Evolutionary conservation across 1,140 invertebrate species (phyloP), one percentile per base, ranked within the genome.

Genomic region (Pogonus chalceus): DNA sequence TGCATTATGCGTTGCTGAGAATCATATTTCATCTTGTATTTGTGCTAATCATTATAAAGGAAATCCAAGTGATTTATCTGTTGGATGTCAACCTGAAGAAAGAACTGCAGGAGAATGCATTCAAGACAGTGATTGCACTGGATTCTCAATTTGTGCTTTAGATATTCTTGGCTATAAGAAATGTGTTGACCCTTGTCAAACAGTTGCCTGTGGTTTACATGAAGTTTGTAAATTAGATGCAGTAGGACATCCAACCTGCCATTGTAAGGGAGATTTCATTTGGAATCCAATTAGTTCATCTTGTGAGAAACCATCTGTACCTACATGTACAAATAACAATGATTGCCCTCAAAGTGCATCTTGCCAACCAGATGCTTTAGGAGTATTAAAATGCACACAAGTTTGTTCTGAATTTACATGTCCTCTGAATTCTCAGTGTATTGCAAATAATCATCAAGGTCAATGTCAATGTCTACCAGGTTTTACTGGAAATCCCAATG

Each of bases 401-500:
- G 81, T 85, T 23, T 95, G 91, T 62, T 69, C 78, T 21, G 80
- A 81, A 53, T 90, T 88, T 60, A 90, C 83, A 3, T 95, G 91
- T 62, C 83, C 89, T 0, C 75, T 78, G 48, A 90, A 93, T 66
- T 85, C 90, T 0, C 79, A 83, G 55, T 94, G 91, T 70, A 65
- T 88, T 3, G 82, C 88, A 0, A 74, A 72, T 26, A 77, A 80
- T 52, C 89, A 92, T 60, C 77, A 78, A 60, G 87, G 84, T 35
- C 77, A 81, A 58, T 93, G 90, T 63, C 81, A 87, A 62, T 93
- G 90, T 67, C 69, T 85, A 1, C 65, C 77, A n/a, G 88, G 87
- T 2, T 92, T 79, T 65, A 78, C 80, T 18, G 91, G 90, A 16
- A 92, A 93, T 74, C 89, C 91, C 2, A 90, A 92, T 61, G 89